Percentiles rank a stretch among this genome's conserved stretches.
Conservation (phyloP, 1,140 invertebrate species). For the Diorhabda carinulata region DNA sequence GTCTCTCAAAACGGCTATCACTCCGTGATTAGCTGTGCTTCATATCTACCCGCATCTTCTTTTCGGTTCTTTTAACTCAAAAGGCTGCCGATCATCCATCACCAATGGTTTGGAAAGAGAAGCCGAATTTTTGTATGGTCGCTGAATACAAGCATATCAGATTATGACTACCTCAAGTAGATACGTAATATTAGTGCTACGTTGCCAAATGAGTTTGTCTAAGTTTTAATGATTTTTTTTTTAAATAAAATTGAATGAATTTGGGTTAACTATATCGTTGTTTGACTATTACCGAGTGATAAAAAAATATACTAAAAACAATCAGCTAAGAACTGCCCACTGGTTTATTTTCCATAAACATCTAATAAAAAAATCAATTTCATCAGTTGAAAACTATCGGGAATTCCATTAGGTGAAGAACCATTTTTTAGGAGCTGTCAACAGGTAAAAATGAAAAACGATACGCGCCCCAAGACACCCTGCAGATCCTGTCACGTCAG, state of each 20-base stretch:
- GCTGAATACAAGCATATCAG: constrained; percentile 2
- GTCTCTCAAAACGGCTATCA: neutral
- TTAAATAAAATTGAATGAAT: too few species aligned
- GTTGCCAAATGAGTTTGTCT: too few species aligned
- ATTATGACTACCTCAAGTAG: neutral
- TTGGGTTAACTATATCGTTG: too few species aligned
- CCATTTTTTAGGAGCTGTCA: neutral
- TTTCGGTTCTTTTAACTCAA: constrained; percentile 1
- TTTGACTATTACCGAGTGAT: too few species aligned
- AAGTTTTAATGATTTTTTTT: too few species aligned
- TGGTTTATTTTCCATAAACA: too few species aligned
- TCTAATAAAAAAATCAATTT: neutral
- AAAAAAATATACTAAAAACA: too few species aligned
- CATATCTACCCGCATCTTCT: neutral
- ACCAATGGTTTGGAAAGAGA: neutral
- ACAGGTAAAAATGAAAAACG: neutral
- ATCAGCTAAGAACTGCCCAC: too few species aligned
- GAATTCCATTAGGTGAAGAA: neutral
- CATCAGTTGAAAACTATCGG: neutral
- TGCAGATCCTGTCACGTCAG: neutral
- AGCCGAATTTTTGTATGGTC: neutral
- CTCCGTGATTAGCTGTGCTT: neutral
- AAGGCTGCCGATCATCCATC: constrained; percentile 1
- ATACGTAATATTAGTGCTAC: neutral
- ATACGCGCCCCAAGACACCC: neutral